Conservation (phyloP, 2,113 vertebrate genomes). For the Sinocyclocheilus grahami region DNA sequence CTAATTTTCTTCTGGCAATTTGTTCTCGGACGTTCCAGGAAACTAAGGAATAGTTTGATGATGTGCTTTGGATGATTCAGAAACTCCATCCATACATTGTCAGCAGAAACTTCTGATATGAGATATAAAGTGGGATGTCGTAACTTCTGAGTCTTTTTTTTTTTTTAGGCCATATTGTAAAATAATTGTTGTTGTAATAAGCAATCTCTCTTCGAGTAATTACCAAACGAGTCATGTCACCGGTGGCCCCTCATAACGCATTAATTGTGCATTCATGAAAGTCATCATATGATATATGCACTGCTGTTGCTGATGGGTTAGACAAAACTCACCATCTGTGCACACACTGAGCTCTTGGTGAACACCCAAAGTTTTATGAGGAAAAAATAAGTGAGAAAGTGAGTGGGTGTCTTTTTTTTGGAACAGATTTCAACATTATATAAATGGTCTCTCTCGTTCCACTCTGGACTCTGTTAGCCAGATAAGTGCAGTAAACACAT, state of each 20-base stretch:
- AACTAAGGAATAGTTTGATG: neutral
- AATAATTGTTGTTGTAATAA: neutral
- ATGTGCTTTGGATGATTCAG: neutral
- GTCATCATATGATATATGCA: neutral
- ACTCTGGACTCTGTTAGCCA: slow-evolving; percentile 46
- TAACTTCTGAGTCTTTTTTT: too few relatives aligned
- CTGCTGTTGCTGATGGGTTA: slow-evolving; percentile 14
- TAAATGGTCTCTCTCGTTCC: slow-evolving; percentile 60
- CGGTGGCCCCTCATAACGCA: neutral
- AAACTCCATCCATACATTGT: neutral
- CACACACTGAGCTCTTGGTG: slow-evolving; percentile 4
- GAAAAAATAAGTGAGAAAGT: slow-evolving; percentile 18
- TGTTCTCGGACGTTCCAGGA: neutral
- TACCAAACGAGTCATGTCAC: neutral
- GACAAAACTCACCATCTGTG: slow-evolving; percentile 20
- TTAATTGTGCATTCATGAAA: slow-evolving; percentile 27
- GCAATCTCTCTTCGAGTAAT: neutral
- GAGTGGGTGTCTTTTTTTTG: slow-evolving; percentile 22
- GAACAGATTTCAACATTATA: slow-evolving; percentile 71
- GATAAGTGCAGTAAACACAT: slow-evolving; percentile 44
- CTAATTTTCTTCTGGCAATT: neutral
- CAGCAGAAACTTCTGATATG: neutral
- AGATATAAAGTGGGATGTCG: neutral
- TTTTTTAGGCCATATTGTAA: too few relatives aligned
- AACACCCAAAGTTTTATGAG: slow-evolving; percentile 25